phyloP scores from a whole-genome alignment of 2,888 invertebrate species.

The Agrochola lychnidis region DNA sequence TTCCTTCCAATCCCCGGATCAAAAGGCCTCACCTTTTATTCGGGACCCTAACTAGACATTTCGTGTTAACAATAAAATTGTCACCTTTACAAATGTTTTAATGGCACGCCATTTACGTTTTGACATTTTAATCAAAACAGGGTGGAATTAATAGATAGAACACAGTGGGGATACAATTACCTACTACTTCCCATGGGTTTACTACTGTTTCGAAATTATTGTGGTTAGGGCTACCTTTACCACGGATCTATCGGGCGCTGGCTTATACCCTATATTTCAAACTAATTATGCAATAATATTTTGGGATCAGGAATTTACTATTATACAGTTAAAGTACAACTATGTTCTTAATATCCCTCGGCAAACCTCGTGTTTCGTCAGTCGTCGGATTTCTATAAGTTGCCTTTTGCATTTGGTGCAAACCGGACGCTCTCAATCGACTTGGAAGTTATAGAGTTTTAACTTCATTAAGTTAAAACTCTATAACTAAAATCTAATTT shows the following conservation, averaged over 20 bases:
- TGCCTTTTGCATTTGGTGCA: too few relatives aligned
- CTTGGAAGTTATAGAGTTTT: too few relatives aligned
- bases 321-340: too few relatives aligned
- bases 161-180: constrained; percentile 56
- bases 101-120: constrained; percentile 79
- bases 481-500: too few relatives aligned
- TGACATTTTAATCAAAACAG: constrained; percentile 82
- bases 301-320: not conserved
- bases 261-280: constrained; percentile 12
- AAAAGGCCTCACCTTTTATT: constrained; percentile 52
- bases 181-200: constrained; percentile 58
- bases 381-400: too few relatives aligned
- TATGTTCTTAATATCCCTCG: too few relatives aligned
- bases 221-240: constrained; percentile 22
- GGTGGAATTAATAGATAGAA: constrained; percentile 69
- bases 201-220: constrained; percentile 47
- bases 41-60: constrained; percentile 66
- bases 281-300: not conserved
- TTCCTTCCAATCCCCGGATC: constrained; percentile 46
- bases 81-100: constrained; percentile 75
- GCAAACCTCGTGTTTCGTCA: too few relatives aligned
- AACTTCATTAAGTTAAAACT: too few relatives aligned
- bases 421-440: too few relatives aligned
- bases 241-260: not conserved
- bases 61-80: constrained; percentile 71